Evolutionary conservation across 2,797 vertebrate species (phyloP).

Genomic region (Hephaestus fuliginosus): DNA sequence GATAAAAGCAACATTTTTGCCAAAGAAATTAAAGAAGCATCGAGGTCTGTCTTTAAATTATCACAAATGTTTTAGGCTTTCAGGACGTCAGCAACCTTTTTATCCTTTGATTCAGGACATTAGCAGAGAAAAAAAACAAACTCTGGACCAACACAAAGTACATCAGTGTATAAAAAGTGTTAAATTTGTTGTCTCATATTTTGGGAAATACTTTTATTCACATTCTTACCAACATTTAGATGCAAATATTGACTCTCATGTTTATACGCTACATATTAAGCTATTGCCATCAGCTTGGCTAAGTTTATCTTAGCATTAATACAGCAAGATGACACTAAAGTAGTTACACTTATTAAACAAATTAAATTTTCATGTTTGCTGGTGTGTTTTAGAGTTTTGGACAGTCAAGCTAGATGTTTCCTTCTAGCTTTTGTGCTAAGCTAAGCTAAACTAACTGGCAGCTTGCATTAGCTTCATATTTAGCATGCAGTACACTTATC

Average conservation of each 20-base stretch:
- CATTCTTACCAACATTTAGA: background rate
- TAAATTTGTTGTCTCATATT: background rate
- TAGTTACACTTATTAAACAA: background rate
- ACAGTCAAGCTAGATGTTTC: background rate
- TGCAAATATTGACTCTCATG: background rate
- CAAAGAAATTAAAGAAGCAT: background rate
- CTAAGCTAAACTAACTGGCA: constrained; percentile 25
- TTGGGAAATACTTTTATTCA: background rate
- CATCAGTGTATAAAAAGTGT: background rate
- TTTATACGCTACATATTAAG: background rate
- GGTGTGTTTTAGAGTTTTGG: background rate
- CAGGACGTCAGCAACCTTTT: background rate
- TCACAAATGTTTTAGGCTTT: background rate
- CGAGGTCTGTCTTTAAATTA: background rate
- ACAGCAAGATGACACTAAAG: background rate
- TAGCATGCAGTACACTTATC: no score
- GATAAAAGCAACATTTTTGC: background rate
- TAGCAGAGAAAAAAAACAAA: background rate
- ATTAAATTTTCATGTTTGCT: background rate
- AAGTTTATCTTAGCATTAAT: constrained; percentile 4
- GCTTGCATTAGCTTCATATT: background rate
- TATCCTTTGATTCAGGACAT: background rate
- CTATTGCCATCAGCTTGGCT: background rate
- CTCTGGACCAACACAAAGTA: background rate
- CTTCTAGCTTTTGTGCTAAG: background rate